These are phyloP conservation scores for Calephelis perditalis DNA, from an alignment of 2,888 invertebrate species.

Conservation along the genomic window DNA sequence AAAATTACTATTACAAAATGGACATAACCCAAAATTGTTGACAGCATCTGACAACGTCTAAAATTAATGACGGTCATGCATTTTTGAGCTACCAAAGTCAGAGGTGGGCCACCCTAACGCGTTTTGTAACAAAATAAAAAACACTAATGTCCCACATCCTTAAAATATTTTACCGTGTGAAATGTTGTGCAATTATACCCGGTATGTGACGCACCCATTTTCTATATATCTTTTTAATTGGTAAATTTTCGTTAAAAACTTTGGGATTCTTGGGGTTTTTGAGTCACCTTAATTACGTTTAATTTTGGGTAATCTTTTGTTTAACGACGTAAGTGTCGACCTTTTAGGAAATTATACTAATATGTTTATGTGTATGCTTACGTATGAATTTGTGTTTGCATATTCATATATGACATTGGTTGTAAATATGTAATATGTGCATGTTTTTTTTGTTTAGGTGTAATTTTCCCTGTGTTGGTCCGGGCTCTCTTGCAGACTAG, in stretches of 20 bases:
- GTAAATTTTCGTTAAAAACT: conserved; percentile 30
- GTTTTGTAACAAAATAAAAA: conserved; percentile 39
- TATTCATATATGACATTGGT: too few species aligned
- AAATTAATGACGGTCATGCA: conserved; percentile 68
- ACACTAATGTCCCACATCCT: conserved; percentile 40
- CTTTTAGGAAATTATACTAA: too few species aligned
- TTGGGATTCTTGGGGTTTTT: conserved; percentile 23
- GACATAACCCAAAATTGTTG: conserved; percentile 61
- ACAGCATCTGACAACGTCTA: conserved; percentile 65
- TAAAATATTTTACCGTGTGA: conserved; percentile 51
- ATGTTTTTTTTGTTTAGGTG: too few species aligned
- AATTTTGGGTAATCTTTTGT: too few species aligned
- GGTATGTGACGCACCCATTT: conserved; percentile 38
- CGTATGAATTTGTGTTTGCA: too few species aligned
- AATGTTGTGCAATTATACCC: conserved; percentile 55
- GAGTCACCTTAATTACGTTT: conserved; percentile 6
- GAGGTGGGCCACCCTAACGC: conserved; percentile 67
- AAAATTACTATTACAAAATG: conserved; percentile 50
- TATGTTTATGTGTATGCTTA: too few species aligned
- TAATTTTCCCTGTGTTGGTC: too few species aligned
- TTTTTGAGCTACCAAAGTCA: conserved; percentile 65
- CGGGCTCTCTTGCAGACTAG: too few species aligned
- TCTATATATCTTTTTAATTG: conserved; percentile 33
- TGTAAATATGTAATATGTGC: too few species aligned
- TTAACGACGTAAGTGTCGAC: too few species aligned